Percentiles rank a stretch among this genome's conserved stretches.
These are phyloP conservation scores for Leuciscus idus DNA, from an alignment of 2,113 vertebrate species.

Conservation along the genomic window DNA sequence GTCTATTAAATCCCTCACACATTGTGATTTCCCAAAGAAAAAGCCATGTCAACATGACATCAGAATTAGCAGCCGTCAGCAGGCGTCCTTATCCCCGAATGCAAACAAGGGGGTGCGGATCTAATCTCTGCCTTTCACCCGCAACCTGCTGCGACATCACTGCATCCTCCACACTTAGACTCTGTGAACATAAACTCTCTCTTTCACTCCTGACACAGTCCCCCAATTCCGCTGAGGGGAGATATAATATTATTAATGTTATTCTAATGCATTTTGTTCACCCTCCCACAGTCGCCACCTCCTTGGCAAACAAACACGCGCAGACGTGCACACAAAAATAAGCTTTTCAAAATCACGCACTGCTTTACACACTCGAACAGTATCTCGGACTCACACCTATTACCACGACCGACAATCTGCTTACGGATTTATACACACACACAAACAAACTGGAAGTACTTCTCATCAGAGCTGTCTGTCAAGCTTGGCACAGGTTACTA, in stretches of 20 bases:
- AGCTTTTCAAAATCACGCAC: slow-evolving; percentile 1
- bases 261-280: slow-evolving; percentile 79
- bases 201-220: slow-evolving; percentile 54
- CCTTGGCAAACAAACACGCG: slow-evolving; percentile 43
- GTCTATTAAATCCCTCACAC: slow-evolving; percentile 58
- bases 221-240: slow-evolving; percentile 55
- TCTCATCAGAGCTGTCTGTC: slow-evolving; percentile 85
- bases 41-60: slow-evolving; percentile 58
- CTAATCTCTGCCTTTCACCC: slow-evolving; percentile 65
- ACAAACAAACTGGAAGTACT: slow-evolving; percentile 39
- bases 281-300: slow-evolving; percentile 52
- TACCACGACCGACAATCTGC: slow-evolving; percentile 6
- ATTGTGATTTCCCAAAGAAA: slow-evolving; percentile 44
- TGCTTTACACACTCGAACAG: not conserved
- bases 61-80: slow-evolving; percentile 57
- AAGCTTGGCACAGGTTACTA: slow-evolving; percentile 78
- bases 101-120: slow-evolving; percentile 63
- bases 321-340: not conserved
- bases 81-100: slow-evolving; percentile 60
- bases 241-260: slow-evolving; percentile 81
- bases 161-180: slow-evolving; percentile 68
- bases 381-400: slow-evolving; percentile 17
- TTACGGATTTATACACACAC: slow-evolving; percentile 6
- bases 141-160: slow-evolving; percentile 37
- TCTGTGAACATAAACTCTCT: slow-evolving; percentile 82